Conservation (phyloP, 2,888 invertebrate genomes). For the Trichogramma evanescens region DNA sequence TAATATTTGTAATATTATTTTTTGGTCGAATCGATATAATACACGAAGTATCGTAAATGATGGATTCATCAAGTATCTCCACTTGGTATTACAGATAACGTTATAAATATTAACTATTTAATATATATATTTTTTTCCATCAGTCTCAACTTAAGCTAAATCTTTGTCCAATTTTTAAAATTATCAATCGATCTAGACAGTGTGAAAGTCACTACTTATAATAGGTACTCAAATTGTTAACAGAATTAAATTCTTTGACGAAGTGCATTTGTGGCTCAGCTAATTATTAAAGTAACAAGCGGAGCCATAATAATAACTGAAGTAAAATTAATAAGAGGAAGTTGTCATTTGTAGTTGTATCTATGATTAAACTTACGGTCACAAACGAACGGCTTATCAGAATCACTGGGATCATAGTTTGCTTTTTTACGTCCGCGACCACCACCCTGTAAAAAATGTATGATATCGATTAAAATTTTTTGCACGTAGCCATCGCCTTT, state of each 20-base stretch:
- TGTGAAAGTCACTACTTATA: constrained; percentile 28
- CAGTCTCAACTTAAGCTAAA: constrained; percentile 32
- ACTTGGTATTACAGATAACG: constrained; percentile 18
- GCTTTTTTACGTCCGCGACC: constrained; percentile 52
- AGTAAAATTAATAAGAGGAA: constrained; percentile 36
- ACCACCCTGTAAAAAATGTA: constrained; percentile 40
- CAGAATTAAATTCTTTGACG: constrained; percentile 37
- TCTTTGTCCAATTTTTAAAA: constrained; percentile 17
- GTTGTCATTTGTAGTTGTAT: constrained; percentile 46
- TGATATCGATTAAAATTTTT: constrained; percentile 6
- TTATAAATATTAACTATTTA: constrained; percentile 21
- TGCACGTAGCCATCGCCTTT: background rate
- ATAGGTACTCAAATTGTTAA: constrained; percentile 31
- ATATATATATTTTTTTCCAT: constrained; percentile 38
- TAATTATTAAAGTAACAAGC: constrained; percentile 28
- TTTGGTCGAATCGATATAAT: constrained; percentile 16
- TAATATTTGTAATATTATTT: background rate
- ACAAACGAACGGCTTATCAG: constrained; percentile 84
- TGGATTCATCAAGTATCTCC: constrained; percentile 16
- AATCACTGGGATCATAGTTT: constrained; percentile 63
- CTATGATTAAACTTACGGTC: constrained; percentile 71
- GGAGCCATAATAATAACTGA: constrained; percentile 24
- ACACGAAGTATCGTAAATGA: constrained; percentile 15
- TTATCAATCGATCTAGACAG: constrained; percentile 16
- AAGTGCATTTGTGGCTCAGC: constrained; percentile 33